phyloP scores from a whole-genome alignment of 1,140 invertebrate genomes.

The Trichonephila clavata region DNA sequence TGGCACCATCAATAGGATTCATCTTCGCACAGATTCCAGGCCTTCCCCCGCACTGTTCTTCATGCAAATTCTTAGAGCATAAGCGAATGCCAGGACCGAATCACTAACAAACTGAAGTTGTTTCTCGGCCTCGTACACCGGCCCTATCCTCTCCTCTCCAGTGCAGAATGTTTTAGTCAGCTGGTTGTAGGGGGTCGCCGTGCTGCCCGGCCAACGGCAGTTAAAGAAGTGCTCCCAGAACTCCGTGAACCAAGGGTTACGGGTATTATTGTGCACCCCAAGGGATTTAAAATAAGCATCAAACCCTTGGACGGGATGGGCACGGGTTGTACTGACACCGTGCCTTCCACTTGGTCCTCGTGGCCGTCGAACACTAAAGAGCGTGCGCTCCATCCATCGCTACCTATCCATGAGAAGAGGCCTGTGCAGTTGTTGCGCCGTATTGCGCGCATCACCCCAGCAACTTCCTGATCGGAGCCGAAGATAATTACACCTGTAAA shows the following conservation, averaged over 20 bases:
- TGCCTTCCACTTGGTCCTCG: conserved; percentile 87
- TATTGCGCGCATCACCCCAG: conserved; percentile 95
- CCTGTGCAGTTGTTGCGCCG: conserved; percentile 92
- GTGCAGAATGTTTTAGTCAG: conserved; percentile 83
- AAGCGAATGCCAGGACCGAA: conserved; percentile 94
- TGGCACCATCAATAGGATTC: conserved; percentile 92
- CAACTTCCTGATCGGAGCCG: conserved; percentile 97
- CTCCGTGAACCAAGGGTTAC: conserved; percentile 97
- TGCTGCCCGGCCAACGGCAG: conserved; percentile 84
- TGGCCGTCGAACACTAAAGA: conserved; percentile 93
- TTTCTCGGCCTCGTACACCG: conserved; percentile 88
- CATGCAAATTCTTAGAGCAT: conserved; percentile 94
- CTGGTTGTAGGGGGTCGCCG: conserved; percentile 90
- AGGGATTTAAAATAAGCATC: conserved; percentile 93
- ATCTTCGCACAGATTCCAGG: conserved; percentile 91
- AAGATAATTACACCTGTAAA: conserved; percentile 93
- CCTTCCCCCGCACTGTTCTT: conserved; percentile 85
- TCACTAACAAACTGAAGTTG: conserved; percentile 96
- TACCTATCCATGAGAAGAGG: conserved; percentile 96
- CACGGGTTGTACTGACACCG: conserved; percentile 93
- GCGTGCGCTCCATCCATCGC: conserved; percentile 94
- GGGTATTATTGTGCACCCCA: conserved; percentile 91
- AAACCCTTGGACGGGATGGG: conserved; percentile 92
- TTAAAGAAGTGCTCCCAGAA: conserved; percentile 96
- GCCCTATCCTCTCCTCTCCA: conserved; percentile 85